Evolutionary conservation across 1,140 invertebrate genomes (phyloP), one percentile per base, ranked within the genome.

Genomic region (Anadara kagoshimensis): DNA sequence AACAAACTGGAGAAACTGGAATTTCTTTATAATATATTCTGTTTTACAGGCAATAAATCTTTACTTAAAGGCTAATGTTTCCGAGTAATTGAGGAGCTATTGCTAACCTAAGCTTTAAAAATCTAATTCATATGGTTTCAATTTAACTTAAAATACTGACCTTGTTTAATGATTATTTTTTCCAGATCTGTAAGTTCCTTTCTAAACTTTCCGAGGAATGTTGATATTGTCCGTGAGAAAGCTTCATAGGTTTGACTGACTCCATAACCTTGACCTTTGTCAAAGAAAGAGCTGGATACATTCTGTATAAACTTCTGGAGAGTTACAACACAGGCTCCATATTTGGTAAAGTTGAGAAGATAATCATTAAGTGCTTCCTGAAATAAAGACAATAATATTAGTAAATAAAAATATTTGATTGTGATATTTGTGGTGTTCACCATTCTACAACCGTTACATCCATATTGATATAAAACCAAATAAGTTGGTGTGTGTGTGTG

Each of bases 221-320:
- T 41, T 5, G 76, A 66, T 43, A 85, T 64, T 10, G 79, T 69
- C 43, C 71, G 66, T 12, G 78, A 78, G 63, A 85, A 86, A 8
- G 83, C 79, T 57, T 83, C 78, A 58, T 80, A 83, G 1, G 83
- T 86, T 69, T 81, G 79, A 44, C 78, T 74, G 18, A 73, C 65
- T 7, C 58, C 12, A 2, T 63, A 22, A 0, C 49, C n/a, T n/a
- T 51, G 51, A 20, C 45, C 22, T 10, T 63, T 26, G 43, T 47
- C 61, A 49, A 16, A 14, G 45, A 26, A 63, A 63, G 43, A 26
- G 20, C 22, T n/a, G 24, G 61, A 22, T 11, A 80, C 62, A 24
- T 78, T 76, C 36, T 77, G 51, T 44, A 81, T 69, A 70, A 86
- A 86, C 26, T 75, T 45, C 47, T 78, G 63, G 53, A 86, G 63